These are phyloP conservation scores for Notoglanidium macrostoma DNA, from an alignment of 2,797 vertebrate species.

Conservation along the genomic window DNA sequence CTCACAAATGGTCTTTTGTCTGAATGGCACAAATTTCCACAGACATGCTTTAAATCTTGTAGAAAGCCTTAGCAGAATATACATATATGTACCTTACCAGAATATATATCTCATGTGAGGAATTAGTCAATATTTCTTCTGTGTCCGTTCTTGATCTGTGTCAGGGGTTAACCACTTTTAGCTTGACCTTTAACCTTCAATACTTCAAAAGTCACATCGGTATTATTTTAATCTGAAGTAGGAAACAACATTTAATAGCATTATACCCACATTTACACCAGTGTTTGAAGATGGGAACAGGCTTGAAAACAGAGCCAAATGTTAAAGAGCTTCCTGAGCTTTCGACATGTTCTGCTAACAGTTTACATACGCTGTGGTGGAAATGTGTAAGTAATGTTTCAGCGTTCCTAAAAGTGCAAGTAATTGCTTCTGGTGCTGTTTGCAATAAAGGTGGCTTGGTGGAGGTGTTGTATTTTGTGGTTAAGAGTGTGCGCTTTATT, in stretches of 20 bases:
- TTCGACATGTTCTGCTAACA: conserved; percentile 21
- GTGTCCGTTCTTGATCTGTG: not conserved
- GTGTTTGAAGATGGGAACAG: conserved; percentile 38
- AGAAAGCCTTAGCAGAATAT: not conserved
- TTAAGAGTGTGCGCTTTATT: conserved; percentile 14
- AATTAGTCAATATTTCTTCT: not conserved
- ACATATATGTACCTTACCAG: too few species aligned
- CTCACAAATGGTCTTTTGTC: not conserved
- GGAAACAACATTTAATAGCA: conserved; percentile 45
- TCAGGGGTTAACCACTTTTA: conserved; percentile 44
- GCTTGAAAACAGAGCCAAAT: conserved; percentile 43
- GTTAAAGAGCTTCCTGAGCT: conserved; percentile 30
- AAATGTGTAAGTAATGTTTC: conserved; percentile 38
- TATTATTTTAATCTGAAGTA: conserved; percentile 52
- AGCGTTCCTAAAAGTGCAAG: conserved; percentile 54
- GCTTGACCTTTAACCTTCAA: conserved; percentile 25
- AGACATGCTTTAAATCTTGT: not conserved
- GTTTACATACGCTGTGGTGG: conserved; percentile 30
- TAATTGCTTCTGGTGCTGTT: conserved; percentile 55
- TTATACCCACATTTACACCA: conserved; percentile 31
- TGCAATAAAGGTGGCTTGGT: conserved; percentile 41
- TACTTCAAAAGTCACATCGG: conserved; percentile 14
- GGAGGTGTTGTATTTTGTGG: conserved; percentile 17
- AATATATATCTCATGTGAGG: not conserved
- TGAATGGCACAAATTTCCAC: not conserved